phyloP scores from a whole-genome alignment of 1,140 invertebrate species.

The Vanessa tameamea region DNA sequence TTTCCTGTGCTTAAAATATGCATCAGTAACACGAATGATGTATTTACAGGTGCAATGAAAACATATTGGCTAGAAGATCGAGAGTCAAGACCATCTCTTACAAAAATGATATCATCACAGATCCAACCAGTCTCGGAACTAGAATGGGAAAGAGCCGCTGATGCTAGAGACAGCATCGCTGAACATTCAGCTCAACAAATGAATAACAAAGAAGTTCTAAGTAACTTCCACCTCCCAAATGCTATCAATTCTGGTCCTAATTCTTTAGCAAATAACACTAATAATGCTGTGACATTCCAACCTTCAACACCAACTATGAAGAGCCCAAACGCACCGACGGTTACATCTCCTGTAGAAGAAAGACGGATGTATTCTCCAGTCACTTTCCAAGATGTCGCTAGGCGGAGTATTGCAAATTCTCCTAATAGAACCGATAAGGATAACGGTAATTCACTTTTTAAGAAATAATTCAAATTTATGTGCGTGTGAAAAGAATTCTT shows the following conservation, averaged over 20 bases:
- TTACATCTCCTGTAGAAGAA: slow-evolving; percentile 79
- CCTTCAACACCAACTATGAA: slow-evolving; percentile 43
- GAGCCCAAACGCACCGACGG: slow-evolving; percentile 38
- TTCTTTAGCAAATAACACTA: slow-evolving; percentile 47
- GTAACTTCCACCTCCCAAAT: slow-evolving; percentile 47
- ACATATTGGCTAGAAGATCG: slow-evolving; percentile 93
- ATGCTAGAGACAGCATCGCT: slow-evolving; percentile 71
- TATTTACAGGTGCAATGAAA: slow-evolving; percentile 90
- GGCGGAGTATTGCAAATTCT: slow-evolving; percentile 87
- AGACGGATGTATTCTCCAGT: slow-evolving; percentile 90
- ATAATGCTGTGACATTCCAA: slow-evolving; percentile 50
- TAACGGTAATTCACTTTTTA: slow-evolving; percentile 47
- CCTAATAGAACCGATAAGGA: slow-evolving; percentile 80
- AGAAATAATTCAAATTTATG: not conserved
- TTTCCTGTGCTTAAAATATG: too few relatives aligned
- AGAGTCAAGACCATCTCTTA: slow-evolving; percentile 81
- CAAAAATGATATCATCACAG: slow-evolving; percentile 70
- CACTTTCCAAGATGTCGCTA: slow-evolving; percentile 90
- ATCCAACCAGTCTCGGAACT: slow-evolving; percentile 64
- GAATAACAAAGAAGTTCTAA: slow-evolving; percentile 68
- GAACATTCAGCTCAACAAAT: slow-evolving; percentile 61
- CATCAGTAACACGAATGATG: not conserved
- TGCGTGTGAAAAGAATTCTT: not conserved
- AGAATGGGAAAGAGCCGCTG: slow-evolving; percentile 70
- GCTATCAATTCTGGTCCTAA: slow-evolving; percentile 50